Conservation (phyloP, 2,113 vertebrate genomes). For the Megaceryle maxima region DNA sequence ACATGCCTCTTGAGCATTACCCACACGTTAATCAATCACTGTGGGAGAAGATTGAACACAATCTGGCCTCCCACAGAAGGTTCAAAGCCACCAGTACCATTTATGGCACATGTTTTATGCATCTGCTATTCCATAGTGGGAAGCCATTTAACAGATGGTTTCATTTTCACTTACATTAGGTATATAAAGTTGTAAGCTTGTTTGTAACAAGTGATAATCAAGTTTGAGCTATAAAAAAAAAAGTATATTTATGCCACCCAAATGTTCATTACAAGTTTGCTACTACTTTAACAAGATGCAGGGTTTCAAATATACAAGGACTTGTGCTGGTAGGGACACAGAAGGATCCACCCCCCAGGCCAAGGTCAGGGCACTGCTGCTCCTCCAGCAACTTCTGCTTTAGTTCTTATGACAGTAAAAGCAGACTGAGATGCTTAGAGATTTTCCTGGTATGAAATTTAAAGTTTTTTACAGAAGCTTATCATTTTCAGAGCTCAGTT, state of each 20-base stretch:
- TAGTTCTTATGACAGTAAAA: not conserved
- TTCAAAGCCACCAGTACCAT: not conserved
- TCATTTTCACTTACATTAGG: constrained; percentile 55
- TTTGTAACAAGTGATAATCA: constrained; percentile 33
- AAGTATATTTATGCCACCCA: not conserved
- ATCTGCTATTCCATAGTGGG: constrained; percentile 17
- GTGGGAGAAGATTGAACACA: constrained; percentile 32
- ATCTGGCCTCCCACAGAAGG: constrained; percentile 36
- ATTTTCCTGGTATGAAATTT: not conserved
- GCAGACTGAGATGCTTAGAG: not conserved
- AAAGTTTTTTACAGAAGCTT: not conserved
- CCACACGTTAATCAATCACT: constrained; percentile 25
- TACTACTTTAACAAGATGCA: not conserved
- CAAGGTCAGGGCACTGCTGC: not conserved
- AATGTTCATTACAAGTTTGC: not conserved
- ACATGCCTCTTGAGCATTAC: not conserved
- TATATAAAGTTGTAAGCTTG: constrained; percentile 11
- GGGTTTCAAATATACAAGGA: not conserved
- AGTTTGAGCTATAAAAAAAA: not conserved
- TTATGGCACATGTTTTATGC: constrained; percentile 12
- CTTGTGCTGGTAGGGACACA: accelerated
- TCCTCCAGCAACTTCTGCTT: not conserved
- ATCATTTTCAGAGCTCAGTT: not conserved
- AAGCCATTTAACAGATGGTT: constrained; percentile 61
- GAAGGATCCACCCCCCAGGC: not conserved